Evolutionary conservation across 2,113 vertebrate species (phyloP).

Genomic region (Erythrolamprus reginae): DNA sequence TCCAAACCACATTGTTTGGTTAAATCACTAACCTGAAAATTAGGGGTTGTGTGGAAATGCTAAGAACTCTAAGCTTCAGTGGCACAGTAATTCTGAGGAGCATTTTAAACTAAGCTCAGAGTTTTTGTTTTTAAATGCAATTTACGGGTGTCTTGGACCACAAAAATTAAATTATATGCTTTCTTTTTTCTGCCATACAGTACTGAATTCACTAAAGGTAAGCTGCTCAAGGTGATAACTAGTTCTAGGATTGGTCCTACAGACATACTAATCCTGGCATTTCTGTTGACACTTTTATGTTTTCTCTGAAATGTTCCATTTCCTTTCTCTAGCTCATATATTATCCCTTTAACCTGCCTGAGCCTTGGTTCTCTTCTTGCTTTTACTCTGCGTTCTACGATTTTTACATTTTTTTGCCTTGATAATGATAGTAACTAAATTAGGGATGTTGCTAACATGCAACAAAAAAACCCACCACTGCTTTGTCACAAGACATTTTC

Average conservation of each 20-base stretch:
- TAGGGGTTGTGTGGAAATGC: neutral
- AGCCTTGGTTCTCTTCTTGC: neutral
- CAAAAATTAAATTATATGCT: neutral
- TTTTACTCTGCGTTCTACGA: neutral
- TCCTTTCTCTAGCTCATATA: neutral
- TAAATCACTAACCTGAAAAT: constrained; percentile 22
- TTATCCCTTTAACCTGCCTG: neutral
- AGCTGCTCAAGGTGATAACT: neutral
- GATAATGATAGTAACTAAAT: neutral
- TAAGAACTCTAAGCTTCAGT: neutral
- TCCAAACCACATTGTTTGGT: neutral
- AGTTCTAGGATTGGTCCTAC: neutral
- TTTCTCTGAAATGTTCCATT: neutral
- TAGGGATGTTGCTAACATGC: neutral
- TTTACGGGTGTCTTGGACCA: neutral
- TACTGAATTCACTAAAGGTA: neutral
- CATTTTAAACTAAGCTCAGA: neutral
- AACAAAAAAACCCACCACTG: neutral
- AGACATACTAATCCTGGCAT: neutral
- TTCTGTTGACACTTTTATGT: neutral
- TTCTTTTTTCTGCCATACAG: neutral
- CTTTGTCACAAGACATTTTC: neutral
- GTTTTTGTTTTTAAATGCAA: neutral
- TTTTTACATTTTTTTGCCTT: neutral
- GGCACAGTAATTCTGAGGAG: neutral